Evolutionary conservation across 1,140 invertebrate species (phyloP), one percentile per base, ranked within the genome.

Genomic region (Atta colombica): DNA sequence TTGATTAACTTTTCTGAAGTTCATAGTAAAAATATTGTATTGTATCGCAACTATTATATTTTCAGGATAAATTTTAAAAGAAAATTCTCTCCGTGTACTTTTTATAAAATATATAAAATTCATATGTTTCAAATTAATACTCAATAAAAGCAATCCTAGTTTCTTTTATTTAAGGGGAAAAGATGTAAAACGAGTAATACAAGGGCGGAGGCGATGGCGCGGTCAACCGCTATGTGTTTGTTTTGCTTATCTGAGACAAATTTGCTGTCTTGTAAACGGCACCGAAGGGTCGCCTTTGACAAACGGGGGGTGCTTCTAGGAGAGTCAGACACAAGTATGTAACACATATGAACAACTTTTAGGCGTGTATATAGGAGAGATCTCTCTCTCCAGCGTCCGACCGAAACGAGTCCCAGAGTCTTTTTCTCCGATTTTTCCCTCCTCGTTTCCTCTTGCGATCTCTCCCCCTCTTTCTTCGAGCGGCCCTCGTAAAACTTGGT

Each of bases 211-310:
- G 25, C 12, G 25, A 25, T n/a, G 14, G 25, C 51, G 61, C 21
- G 60, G 66, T 55, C 77, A 61, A 81, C 61, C 88, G 87, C 89
- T 86, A 91, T 78, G 89, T 92, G 93, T 92, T 94, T 94, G 94
- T 95, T 94, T 94, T 94, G 93, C 94, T 95, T 94, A 94, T 94
- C 94, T 93, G 90, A 92, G 93, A 95, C 94, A 94, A 95, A 95
- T 95, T 94, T 94, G 94, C 94, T 93, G 94, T 95, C 94, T 94
- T 94, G 94, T 94, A 94, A 94, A 88, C 93, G 93, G 94, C 92
- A 94, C 94, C 94, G 87, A 85, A 94, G 94, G 94, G 94, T 93
- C 93, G 91, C 75, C 91, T 93, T 61, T 93, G 93, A 94, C 93
- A 93, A 93, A 93, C 92, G 90, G 87, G 90, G 91, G 25, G 90